phyloP scores from a whole-genome alignment of 2,888 invertebrate genomes.

The Sepiola atlantica region DNA sequence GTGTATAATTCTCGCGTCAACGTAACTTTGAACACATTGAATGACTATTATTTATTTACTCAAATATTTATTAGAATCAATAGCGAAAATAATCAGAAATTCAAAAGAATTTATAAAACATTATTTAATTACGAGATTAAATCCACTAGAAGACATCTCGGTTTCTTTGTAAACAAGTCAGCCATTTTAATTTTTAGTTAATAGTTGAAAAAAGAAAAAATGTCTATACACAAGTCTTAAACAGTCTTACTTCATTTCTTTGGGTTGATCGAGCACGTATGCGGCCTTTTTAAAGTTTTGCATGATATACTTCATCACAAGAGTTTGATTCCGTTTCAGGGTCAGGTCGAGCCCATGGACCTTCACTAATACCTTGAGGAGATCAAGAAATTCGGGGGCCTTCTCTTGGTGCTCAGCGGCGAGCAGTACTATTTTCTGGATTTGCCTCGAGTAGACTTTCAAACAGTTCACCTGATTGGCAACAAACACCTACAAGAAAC shows the following conservation, averaged over 20 bases:
- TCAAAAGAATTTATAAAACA: too few species aligned
- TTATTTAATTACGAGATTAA: too few species aligned
- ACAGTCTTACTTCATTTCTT: constrained; percentile 59
- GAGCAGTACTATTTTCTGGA: constrained; percentile 70
- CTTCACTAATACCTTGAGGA: constrained; percentile 70
- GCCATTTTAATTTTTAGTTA: too few species aligned
- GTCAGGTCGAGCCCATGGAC: constrained; percentile 72
- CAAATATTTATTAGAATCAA: too few species aligned
- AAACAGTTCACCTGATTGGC: constrained; percentile 72
- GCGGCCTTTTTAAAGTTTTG: constrained; percentile 73
- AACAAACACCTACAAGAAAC: constrained; percentile 67
- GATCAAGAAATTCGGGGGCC: constrained; percentile 71
- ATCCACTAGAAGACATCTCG: too few species aligned
- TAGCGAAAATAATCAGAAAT: too few species aligned
- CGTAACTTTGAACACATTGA: too few species aligned
- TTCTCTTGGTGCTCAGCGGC: constrained; percentile 69
- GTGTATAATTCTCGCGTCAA: too few species aligned
- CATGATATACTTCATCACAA: constrained; percentile 74
- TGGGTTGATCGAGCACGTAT: constrained; percentile 70
- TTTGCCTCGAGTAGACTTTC: constrained; percentile 71
- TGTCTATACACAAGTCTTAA: background rate
- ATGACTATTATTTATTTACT: too few species aligned
- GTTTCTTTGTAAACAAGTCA: too few species aligned
- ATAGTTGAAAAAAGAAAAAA: too few species aligned
- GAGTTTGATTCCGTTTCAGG: constrained; percentile 73